Base-by-base conservation (phyloP, 2,888 invertebrate species). In the Stenodema calcarata region DNA sequence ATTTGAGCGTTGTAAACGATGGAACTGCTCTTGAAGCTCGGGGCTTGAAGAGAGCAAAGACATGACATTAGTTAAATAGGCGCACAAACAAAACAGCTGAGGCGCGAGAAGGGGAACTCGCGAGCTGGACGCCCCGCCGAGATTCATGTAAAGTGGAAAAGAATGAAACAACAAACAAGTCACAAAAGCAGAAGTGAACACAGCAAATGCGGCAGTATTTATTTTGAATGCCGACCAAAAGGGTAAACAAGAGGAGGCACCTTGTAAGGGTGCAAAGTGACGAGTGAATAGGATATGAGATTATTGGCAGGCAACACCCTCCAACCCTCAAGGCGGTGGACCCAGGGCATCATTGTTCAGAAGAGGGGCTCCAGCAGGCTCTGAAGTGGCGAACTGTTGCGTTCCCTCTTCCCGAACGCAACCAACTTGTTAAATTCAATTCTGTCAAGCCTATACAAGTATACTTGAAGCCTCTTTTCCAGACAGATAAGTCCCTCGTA, bases 391-490 rank as follows among this genome's bases (percentile, higher is more conserved):
- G 83, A 83, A 73, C 73, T 73, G 84, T 84, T 73, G 84, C 84
- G 47, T 62, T 81, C 69, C 81, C 81, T 30, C 69, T 62, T 81
- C 41, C 47, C 28, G 18, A 50, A 30, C 42, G 81, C 81, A 62
- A 81, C 81, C 81, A 54, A 81, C 84, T 47, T 73, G 73, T 73
- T 84, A 84, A 84, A 84, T 84, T 84, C 84, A 84, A 84, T 84
- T 75, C 84, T 35, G 73, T 73, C 84, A 73, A 81, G 81, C 23
- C 30, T 50, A 41, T 41, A 41, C 73, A 84, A 84, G 84, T 28
- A 84, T 73, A 84, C 84, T 84, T 84, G 73, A 84, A 73, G 75
- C 70, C 73, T 84, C 84, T 84, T 84, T 73, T 44, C 84, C 30
- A 44, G 47, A 70, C 44, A 81, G 84, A 84, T 84, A 84, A 84